A percentile compares a stretch with the other conserved stretches of the same genome.
Evolutionary conservation across 2,113 vertebrate genomes (phyloP).

Genomic region (Cairina moschata): DNA sequence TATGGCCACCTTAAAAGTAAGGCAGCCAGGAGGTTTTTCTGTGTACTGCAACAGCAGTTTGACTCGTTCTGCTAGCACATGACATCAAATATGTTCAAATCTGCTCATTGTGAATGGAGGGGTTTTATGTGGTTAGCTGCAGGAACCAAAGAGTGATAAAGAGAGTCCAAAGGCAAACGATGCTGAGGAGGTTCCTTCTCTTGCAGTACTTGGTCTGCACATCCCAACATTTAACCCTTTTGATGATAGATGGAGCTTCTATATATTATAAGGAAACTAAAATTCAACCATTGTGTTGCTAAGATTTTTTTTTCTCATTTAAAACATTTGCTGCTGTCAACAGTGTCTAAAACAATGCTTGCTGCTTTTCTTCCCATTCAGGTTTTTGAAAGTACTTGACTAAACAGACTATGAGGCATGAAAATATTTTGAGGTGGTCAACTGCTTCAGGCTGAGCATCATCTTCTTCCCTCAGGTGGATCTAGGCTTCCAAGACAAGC

Average conservation of each 20-base stretch:
- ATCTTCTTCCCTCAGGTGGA: slow-evolving; percentile 27
- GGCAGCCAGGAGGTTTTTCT: not conserved
- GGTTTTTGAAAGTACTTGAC: slow-evolving; percentile 58
- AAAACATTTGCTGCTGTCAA: not conserved
- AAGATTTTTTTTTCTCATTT: not conserved
- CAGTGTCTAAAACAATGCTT: not conserved
- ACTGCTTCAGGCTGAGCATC: slow-evolving; percentile 31
- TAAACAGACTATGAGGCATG: slow-evolving; percentile 67
- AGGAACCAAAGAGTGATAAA: not conserved
- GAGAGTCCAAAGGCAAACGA: not conserved
- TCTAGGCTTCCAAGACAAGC: slow-evolving; percentile 35
- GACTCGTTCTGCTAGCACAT: not conserved
- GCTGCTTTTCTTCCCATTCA: slow-evolving; percentile 31
- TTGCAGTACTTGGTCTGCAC: not conserved
- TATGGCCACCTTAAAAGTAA: not conserved
- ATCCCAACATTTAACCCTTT: not conserved
- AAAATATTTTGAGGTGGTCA: slow-evolving; percentile 68
- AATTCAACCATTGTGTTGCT: not conserved
- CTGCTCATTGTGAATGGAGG: accelerated
- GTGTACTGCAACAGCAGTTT: not conserved
- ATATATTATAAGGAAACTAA: not conserved
- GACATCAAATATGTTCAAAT: not conserved
- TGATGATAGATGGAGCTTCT: not conserved
- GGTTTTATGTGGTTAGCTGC: not conserved
- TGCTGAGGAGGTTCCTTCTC: not conserved